Evolutionary conservation across 2,113 vertebrate genomes (phyloP), one percentile per base, ranked within the genome.

Genomic region (Cromileptes altivelis): DNA sequence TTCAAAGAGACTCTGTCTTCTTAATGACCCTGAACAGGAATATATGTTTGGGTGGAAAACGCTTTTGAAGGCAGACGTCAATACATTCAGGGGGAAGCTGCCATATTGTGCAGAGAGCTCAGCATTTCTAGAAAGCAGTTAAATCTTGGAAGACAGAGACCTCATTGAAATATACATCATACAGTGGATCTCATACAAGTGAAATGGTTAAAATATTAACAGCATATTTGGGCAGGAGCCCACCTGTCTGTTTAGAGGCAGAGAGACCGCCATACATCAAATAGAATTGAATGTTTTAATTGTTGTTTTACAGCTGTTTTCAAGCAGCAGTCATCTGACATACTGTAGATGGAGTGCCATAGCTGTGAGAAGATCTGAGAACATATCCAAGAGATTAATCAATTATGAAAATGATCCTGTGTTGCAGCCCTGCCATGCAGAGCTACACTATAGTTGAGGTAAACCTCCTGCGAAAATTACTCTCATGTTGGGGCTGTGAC

Each of bases 1-100:
- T 82, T 80, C 57, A 77, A 64, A 88, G 49, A 27, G 6, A 49
- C 23, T 9, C n/a, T 47, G 42, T 61, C 14, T 50, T 45, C 23
- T 63, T 69, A 71, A 68, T 42, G 37, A 40, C 60, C 42, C 18
- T 33, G 27, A 2, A 55, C 21, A 52, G n/a, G 15, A 37, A 79
- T 71, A 33, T 19, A 49, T 49, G 58, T 74, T 77, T n/a, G 49
- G 7, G 6, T 72, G 5, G 47, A 76, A 67, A 3, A 37, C 13
- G 1, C 37, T 14, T 63, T 19, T 0, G 19, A 75, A 80, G 50
- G 13, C 30, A 21, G 33, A 76, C 47, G 27, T 67, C 60, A 49
- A 11, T 55, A 40, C 4, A 19, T 33, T 53, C 6, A 9, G 49
- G 63, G 37, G 9, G 21, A 64, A 5, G 42, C 58, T 71, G 56